Evolutionary conservation across 2,797 vertebrate species (phyloP), one percentile per base, ranked within the genome.

Genomic region (Heteromormyrus szaboi): DNA sequence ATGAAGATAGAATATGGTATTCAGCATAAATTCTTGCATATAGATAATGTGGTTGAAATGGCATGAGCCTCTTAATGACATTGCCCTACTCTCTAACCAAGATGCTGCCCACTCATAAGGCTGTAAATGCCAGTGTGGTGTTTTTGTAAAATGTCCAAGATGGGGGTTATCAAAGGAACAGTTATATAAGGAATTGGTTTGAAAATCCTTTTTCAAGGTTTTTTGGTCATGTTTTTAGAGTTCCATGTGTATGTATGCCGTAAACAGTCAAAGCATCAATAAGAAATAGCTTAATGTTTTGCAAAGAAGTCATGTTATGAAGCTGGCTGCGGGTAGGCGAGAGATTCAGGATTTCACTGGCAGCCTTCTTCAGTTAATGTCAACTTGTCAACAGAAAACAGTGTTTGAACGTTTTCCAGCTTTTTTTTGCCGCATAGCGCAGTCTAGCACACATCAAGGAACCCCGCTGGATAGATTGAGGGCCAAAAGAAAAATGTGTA

Each of bases 351-450:
- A 83, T 83, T 83, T 46, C 48, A 29, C 81, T 85, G 81, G 44
- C 81, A 85, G 81, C n/a, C 48, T 50, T 85, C 81, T 85, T 85
- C 44, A 51, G 81, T 50, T 85, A 85, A 85, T 85, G 81, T 85
- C 81, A 85, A 85, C 81, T 85, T 85, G 81, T 85, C 81, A 85
- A 50, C 46, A 25, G 19, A 85, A 50, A 85, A 85, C 46, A 48
- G 81, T 51, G 48, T 85, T 85, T 85, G 81, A 85, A 85, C 46
- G 44, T 51, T 29, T 85, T 85, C 81, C 81, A 85, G 81, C 22
- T 84, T 85, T 51, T 50, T 41, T 50, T 85, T 25, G n/a, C 81
- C 1, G 81, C 46, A 85, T 51, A 51, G 48, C 41, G 6, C 41
- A 81, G 76, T 46, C 76, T 46, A 46, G 76, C 41, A 81, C 76